Base-by-base conservation (phyloP, 2,797 vertebrate genomes). In the Pristis pectinata region DNA sequence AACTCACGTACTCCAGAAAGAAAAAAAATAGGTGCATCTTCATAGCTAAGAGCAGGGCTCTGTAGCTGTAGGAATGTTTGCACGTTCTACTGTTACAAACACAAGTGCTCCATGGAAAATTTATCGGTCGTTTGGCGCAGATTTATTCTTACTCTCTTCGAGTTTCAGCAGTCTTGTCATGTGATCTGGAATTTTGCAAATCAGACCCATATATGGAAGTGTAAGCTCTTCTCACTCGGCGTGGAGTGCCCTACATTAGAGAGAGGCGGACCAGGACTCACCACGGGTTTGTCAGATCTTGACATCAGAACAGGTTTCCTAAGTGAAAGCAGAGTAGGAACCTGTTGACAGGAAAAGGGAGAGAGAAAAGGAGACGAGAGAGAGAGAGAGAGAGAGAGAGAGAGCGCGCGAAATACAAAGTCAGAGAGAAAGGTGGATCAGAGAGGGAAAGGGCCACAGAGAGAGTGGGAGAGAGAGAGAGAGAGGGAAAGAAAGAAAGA, bases 241-340 rank as follows among this genome's bases (percentile, higher is more conserved):
- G 27, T 72, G 15, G 10, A 15, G 41, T 4, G 44, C 5, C 67
- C 27, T 74, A 27, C 7, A 34, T 74, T 34, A 53, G 13, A 93
- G 92, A 17, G 92, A 93, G 67, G 22, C 10, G 53, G 67, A 72
- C 24, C 1, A 7, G 70, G 24, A 24, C 27, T 5, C 70, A 8
- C 7, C 24, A 74, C 74, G 24, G 80, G 44, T 34, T 30, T 67
- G 92, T 72, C 67, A 74, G 92, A 74, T 74, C 27, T 74, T 44
- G 44, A 93, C 49, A 53, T 74, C 67, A 74, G 67, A 93, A 44
- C 41, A 44, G 30, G 92, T 44, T 93, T 93, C 67, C 93, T 53
- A 49, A 93, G 72, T 8, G 64, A 93, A 93, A 37, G 85, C 56
- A 22, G 85, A 37, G 59, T 34, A 8, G 85, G 15, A 19, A 64